These are phyloP conservation scores for Adrianichthys oophorus DNA, from an alignment of 2,797 vertebrate species.

Conservation along the genomic window DNA sequence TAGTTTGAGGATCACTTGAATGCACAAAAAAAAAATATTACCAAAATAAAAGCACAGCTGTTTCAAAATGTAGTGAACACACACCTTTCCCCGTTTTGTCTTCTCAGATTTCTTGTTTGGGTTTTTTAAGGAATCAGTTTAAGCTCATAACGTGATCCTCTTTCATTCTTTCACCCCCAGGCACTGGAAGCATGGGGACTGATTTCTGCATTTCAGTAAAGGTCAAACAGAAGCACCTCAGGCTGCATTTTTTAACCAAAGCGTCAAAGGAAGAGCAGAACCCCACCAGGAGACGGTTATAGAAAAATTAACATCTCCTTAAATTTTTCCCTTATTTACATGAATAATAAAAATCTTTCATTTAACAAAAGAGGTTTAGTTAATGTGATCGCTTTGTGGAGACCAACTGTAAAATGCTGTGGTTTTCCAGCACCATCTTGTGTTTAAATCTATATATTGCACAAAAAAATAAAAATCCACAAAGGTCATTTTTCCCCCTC, in stretches of 20 bases:
- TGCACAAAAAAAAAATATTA: too few species aligned
- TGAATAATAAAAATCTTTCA: too few species aligned
- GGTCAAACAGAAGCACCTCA: conserved; percentile 23
- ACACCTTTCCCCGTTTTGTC: background rate
- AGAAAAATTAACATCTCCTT: too few species aligned
- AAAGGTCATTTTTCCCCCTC: background rate
- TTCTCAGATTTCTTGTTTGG: conserved; percentile 13
- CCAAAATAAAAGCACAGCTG: background rate
- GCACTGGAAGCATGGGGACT: background rate
- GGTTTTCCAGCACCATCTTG: conserved; percentile 55
- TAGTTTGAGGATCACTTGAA: too few species aligned
- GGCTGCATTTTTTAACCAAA: conserved; percentile 7
- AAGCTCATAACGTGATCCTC: conserved; percentile 33
- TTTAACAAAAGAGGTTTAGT: background rate
- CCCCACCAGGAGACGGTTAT: too few species aligned
- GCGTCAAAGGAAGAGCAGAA: too few species aligned
- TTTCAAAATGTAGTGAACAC: background rate
- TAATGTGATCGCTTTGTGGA: background rate
- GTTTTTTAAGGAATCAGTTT: conserved; percentile 13
- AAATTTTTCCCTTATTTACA: too few species aligned
- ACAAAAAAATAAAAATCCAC: background rate
- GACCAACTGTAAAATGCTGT: background rate
- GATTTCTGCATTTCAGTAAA: conserved; percentile 25
- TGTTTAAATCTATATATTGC: conserved; percentile 13
- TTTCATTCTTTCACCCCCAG: conserved; percentile 14